Conservation (phyloP, 2,797 vertebrate genomes). For the Fistularia commersonii region DNA sequence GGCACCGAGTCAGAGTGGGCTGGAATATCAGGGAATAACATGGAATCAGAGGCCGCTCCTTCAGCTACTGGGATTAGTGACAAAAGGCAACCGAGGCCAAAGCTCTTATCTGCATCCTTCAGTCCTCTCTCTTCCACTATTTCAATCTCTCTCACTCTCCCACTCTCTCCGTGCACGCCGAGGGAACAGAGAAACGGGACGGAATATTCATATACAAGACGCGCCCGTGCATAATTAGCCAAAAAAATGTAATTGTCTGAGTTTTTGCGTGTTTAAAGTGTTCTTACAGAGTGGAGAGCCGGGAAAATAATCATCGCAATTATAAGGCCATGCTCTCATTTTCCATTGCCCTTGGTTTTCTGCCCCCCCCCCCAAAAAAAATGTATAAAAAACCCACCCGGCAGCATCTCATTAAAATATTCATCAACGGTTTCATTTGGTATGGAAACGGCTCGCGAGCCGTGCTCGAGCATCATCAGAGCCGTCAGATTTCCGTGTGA, state of each 20-base stretch:
- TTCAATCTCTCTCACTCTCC: background rate
- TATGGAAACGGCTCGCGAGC: no score
- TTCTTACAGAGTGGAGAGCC: constrained; percentile 14
- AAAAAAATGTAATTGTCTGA: constrained; percentile 6
- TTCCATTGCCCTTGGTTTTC: constrained; percentile 26
- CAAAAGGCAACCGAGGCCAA: constrained; percentile 54
- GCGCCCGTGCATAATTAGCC: constrained; percentile 29
- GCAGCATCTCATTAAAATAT: no score
- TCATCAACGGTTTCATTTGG: no score
- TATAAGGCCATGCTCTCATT: constrained; percentile 30
- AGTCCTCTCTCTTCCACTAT: constrained; percentile 38
- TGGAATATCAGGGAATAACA: constrained; percentile 59
- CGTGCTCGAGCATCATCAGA: background rate
- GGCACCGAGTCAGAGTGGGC: constrained; percentile 39
- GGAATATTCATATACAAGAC: background rate
- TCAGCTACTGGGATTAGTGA: constrained; percentile 56
- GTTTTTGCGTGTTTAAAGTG: constrained; percentile 13
- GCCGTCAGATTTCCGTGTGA: constrained; percentile 19
- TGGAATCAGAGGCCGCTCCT: constrained; percentile 48
- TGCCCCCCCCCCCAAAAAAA: constrained; percentile 12
- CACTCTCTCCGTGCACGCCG: background rate
- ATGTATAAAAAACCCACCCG: background rate
- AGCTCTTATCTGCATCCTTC: constrained; percentile 65
- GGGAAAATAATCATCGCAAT: constrained; percentile 30
- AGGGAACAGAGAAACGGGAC: no score